Conservation (phyloP, 2,888 invertebrate species). For the Torymus aiolomorphi region DNA sequence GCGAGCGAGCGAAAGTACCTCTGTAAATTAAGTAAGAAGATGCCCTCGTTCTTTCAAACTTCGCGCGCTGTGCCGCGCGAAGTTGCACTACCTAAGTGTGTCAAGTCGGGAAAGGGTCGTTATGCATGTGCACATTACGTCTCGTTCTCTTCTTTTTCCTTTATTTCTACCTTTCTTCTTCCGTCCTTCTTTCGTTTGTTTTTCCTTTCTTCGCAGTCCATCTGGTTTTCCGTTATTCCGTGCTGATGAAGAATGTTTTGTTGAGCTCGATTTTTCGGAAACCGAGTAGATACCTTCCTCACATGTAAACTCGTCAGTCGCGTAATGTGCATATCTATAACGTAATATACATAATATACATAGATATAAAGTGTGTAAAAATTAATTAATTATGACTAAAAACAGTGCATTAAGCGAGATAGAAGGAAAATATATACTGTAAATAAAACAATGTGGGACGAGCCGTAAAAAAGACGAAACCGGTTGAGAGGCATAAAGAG, state of each 20-base stretch:
- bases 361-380: conserved; percentile 35
- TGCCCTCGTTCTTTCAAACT: conserved; percentile 75
- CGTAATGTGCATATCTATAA: conserved; percentile 39
- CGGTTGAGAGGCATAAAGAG: neutral
- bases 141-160: neutral
- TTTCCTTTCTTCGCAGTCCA: neutral
- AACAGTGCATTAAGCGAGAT: neutral
- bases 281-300: too few species aligned
- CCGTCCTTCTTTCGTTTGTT: neutral
- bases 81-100: conserved; percentile 63
- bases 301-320: too few species aligned
- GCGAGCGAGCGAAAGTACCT: conserved; percentile 58
- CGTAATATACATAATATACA: conserved; percentile 36
- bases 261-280: too few species aligned
- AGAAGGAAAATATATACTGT: conserved; percentile 16
- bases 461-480: neutral
- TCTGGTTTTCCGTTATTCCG: neutral
- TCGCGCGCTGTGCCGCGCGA: conserved; percentile 58
- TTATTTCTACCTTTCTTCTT: neutral
- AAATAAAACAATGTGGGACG: conserved; percentile 11
- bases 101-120: conserved; percentile 59
- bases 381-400: conserved; percentile 20
- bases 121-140: conserved; percentile 52
- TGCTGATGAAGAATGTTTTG: too few species aligned
- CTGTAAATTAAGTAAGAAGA: conserved; percentile 71